A percentile compares a stretch with the other conserved stretches of the same genome.
Evolutionary conservation across 2,113 vertebrate species (phyloP).

Genomic region (Cryptoleucopteryx plumbea): DNA sequence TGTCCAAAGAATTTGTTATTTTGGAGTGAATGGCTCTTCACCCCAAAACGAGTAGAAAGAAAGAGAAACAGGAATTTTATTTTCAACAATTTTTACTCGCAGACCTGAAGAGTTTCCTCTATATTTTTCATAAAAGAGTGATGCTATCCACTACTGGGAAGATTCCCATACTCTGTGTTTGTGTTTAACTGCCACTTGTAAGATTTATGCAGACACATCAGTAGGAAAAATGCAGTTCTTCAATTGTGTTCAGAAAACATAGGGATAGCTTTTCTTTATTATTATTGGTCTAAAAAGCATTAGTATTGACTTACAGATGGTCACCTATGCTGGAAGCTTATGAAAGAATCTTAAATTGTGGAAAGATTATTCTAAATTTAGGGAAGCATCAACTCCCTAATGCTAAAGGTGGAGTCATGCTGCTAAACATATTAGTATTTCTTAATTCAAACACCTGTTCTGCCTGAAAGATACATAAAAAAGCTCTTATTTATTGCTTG

Average conservation of each 20-base stretch:
- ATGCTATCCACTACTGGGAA: neutral
- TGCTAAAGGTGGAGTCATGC: constrained; percentile 80
- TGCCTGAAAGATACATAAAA: constrained; percentile 72
- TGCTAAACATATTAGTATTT: constrained; percentile 84
- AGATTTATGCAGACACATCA: constrained; percentile 17
- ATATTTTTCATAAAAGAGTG: neutral
- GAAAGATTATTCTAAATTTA: constrained; percentile 79
- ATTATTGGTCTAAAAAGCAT: constrained; percentile 60
- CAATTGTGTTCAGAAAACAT: neutral
- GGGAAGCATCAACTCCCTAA: constrained; percentile 75
- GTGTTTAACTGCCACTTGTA: neutral
- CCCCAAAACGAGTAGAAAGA: neutral
- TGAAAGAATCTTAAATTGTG: constrained; percentile 71
- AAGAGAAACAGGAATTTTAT: neutral
- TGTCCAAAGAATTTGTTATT: neutral
- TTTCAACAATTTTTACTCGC: neutral
- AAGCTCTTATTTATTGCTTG: constrained; percentile 79
- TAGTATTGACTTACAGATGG: constrained; percentile 78
- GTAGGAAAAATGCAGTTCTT: constrained; percentile 6
- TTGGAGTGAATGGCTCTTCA: neutral
- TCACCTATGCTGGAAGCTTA: constrained; percentile 78
- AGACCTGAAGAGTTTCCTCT: neutral
- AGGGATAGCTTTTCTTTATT: constrained; percentile 17
- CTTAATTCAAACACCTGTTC: constrained; percentile 85
- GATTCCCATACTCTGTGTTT: neutral